Evolutionary conservation across 1,140 invertebrate genomes (phyloP), one percentile per base, ranked within the genome.

Genomic region (Triops longicaudatus): DNA sequence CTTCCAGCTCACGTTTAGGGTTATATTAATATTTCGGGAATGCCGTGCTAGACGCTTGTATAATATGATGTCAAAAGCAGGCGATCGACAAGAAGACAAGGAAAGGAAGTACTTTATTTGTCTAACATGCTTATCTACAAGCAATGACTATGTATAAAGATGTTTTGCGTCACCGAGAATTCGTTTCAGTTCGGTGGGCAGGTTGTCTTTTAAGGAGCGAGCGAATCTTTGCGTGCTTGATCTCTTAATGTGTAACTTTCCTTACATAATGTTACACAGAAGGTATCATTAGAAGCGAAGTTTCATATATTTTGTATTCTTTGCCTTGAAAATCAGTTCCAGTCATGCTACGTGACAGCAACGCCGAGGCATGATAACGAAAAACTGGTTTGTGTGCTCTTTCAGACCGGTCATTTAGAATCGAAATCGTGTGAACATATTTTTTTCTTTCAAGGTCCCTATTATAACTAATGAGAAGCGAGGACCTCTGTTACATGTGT

Each of bases 31-130:
- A 14, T 17, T 63, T n/a, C 17, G 50, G 50, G 50, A 63, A 63
- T 14, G 17, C 14, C 50, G 22, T 63, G 50, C 17, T 6, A 10
- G 50, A 22, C 17, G 22, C 7, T 17, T 63, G 14, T 63, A 17
- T 63, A 63, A 63, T 63, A 22, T 63, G 50, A 63, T 37, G 31
- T 37, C 50, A 63, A 17, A 22, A 63, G 50, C 50, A 63, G 50
- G 9, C 3, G 1, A 63, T 4, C 50, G 7, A 63, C n/a, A 1
- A 22, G 17, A 63, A 63, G 0, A 63, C 22, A 63, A 63, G 22
- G 50, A 63, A 63, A 63, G 50, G 50, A 63, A 63, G 50, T 14
- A 63, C 50, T 63, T 63, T 63, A 22, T 63, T 63, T 63, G 50
- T 63, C 50, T 63, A 63, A 63, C 50, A 63, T 63, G 50, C 50